Evolutionary conservation across 2,113 vertebrate genomes (phyloP).

Genomic region (Lathamus discolor): DNA sequence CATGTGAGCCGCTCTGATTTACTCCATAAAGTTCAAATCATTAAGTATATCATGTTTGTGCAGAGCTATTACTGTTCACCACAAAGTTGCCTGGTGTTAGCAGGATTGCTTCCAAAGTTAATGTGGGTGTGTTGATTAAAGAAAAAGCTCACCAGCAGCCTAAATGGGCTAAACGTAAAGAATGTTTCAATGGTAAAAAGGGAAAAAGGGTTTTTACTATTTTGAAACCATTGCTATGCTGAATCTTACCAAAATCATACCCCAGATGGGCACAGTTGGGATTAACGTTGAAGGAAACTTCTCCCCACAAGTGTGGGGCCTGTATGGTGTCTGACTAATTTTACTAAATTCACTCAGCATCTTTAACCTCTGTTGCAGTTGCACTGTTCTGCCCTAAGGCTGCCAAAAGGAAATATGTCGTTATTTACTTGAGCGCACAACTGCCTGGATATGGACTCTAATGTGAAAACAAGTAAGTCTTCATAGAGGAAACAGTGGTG

Average conservation of each 20-base stretch:
- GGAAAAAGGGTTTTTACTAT: background rate
- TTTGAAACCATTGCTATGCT: background rate
- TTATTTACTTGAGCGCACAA: background rate
- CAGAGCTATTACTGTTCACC: background rate
- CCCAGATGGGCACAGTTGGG: background rate
- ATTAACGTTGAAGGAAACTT: background rate
- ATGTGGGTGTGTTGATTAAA: background rate
- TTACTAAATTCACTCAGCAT: background rate
- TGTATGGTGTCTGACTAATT: background rate
- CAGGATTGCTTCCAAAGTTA: background rate
- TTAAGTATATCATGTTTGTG: rapidly evolving
- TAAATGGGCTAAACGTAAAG: background rate
- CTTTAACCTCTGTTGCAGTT: background rate
- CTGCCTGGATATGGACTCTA: background rate
- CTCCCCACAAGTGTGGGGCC: background rate
- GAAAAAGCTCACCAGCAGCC: background rate
- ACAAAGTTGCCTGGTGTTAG: background rate
- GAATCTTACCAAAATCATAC: background rate
- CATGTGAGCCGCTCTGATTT: background rate
- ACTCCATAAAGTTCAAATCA: background rate
- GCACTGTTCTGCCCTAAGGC: background rate
- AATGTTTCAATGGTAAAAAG: background rate
- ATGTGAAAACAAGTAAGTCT: background rate
- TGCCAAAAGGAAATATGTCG: background rate
- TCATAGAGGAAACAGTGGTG: background rate